phyloP scores from a whole-genome alignment of 2,797 vertebrate genomes.

The Melanotaenia maccullochi region DNA sequence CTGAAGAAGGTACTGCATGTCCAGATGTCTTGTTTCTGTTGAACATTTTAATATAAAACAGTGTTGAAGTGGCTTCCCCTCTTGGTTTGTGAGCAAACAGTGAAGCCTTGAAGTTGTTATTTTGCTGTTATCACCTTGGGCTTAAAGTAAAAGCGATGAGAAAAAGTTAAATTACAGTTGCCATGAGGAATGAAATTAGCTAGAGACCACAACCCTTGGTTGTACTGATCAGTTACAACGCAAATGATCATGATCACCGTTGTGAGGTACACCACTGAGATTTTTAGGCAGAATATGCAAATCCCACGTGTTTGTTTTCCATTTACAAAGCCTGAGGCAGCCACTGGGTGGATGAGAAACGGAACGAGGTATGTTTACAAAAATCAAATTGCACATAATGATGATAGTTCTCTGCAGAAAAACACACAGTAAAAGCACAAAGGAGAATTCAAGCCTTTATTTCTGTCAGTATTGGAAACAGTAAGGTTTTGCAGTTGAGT shows the following conservation, averaged over 20 bases:
- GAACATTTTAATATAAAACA: not conserved
- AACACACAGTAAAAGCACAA: not conserved
- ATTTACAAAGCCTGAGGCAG: conserved; percentile 24
- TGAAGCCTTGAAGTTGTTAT: not conserved
- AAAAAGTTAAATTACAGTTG: not conserved
- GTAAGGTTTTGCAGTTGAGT: conserved; percentile 32
- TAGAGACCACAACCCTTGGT: not conserved
- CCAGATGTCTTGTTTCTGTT: conserved; percentile 21
- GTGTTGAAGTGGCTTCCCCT: not conserved
- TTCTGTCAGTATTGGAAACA: not conserved
- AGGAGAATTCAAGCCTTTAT: not conserved
- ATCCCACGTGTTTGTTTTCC: not conserved
- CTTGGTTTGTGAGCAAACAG: not conserved
- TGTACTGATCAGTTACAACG: not conserved
- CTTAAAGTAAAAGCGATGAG: not conserved
- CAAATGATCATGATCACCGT: conserved; percentile 5
- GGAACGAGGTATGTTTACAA: conserved; percentile 27
- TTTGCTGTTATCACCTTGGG: not conserved
- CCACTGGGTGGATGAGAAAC: conserved; percentile 11
- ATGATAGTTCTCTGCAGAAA: conserved; percentile 43
- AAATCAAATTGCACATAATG: conserved; percentile 47
- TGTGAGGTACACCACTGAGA: conserved; percentile 4
- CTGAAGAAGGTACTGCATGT: conserved; percentile 8
- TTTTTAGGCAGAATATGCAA: conserved; percentile 2
- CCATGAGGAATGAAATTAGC: not conserved